phyloP scores from a whole-genome alignment of 2,797 vertebrate genomes.

The Choloepus didactylus region DNA sequence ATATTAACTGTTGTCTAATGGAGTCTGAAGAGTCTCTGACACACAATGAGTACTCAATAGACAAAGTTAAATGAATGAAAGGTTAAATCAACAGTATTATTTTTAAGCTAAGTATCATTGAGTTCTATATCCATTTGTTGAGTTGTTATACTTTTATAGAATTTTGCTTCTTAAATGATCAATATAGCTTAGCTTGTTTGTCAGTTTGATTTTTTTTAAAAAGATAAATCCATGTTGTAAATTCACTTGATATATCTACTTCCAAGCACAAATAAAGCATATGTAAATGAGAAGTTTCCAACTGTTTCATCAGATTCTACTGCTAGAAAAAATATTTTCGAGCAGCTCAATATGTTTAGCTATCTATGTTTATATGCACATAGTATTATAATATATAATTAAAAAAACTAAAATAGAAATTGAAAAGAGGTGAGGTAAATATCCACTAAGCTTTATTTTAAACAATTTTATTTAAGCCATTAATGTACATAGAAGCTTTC shows the following conservation, averaged over 20 bases:
- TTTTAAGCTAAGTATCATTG: slow-evolving; percentile 1
- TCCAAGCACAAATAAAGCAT: background rate
- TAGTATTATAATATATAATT: background rate
- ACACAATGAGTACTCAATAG: background rate
- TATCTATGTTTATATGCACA: background rate
- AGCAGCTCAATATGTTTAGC: background rate
- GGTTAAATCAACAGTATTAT: background rate
- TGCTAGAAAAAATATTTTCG: background rate
- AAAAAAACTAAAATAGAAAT: background rate
- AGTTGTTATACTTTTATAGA: background rate
- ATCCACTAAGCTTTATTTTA: slow-evolving; percentile 1
- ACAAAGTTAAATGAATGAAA: background rate
- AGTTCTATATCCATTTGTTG: background rate
- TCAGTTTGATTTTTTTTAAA: slow-evolving; percentile 8
- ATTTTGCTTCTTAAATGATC: slow-evolving; percentile 18
- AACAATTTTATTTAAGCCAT: background rate
- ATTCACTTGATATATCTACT: background rate
- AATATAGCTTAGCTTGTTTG: background rate
- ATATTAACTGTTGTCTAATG: background rate
- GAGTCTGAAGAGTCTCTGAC: background rate
- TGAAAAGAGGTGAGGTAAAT: background rate
- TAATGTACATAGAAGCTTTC: background rate
- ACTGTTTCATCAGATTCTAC: background rate
- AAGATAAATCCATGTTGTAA: background rate
- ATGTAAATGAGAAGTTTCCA: background rate